Evolutionary conservation across 2,113 vertebrate species (phyloP).

Genomic region (Lepisosteus oculatus): DNA sequence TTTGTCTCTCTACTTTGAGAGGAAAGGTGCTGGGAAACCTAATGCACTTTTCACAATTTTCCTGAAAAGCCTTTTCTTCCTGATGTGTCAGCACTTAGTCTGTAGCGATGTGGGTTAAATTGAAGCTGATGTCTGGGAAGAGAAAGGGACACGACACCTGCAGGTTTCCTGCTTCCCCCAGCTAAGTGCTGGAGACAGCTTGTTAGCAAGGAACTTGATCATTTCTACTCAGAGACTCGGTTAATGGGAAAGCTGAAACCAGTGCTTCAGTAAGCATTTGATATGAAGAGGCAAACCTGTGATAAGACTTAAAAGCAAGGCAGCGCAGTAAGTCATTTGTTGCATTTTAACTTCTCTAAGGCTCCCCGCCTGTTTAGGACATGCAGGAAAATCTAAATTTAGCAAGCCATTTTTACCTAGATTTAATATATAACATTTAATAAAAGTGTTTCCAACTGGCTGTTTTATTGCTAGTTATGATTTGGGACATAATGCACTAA

Average conservation of each 20-base stretch:
- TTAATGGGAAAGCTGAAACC: slow-evolving; percentile 6
- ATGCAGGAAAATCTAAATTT: too few species aligned
- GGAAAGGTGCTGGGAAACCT: neutral
- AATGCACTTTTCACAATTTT: neutral
- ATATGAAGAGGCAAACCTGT: neutral
- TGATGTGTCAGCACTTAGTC: neutral
- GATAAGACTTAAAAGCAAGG: neutral
- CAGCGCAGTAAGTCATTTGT: neutral
- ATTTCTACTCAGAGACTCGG: neutral
- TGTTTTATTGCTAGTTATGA: too few species aligned
- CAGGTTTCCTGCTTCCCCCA: neutral
- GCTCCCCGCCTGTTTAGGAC: too few species aligned
- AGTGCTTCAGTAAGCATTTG: neutral
- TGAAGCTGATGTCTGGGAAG: neutral
- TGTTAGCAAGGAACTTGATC: neutral
- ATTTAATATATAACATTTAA: too few species aligned
- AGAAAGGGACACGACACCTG: neutral
- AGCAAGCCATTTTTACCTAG: too few species aligned
- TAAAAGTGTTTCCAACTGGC: too few species aligned
- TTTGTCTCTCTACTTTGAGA: neutral
- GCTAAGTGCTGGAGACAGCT: slow-evolving; percentile 12
- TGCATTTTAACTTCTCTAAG: neutral
- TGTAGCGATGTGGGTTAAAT: neutral
- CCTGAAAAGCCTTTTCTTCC: too few species aligned
- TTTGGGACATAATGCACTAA: too few species aligned